Evolutionary conservation across 2,797 vertebrate genomes (phyloP).

Genomic region (Numenius phaeopus): DNA sequence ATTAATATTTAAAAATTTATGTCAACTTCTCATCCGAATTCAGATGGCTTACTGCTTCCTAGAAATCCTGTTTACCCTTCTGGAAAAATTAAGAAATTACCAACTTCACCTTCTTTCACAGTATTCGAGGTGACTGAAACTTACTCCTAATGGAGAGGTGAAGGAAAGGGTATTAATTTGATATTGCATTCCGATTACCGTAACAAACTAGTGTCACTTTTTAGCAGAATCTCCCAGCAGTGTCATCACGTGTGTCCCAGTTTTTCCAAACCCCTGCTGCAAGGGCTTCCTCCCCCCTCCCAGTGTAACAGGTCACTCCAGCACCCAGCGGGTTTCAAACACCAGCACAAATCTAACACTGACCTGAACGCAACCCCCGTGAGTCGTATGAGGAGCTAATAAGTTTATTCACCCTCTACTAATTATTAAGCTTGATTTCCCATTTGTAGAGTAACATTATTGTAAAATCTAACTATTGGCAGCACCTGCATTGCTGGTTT

Average conservation of each 20-base stretch:
- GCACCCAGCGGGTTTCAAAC: not conserved
- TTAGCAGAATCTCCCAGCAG: constrained; percentile 35
- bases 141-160: constrained; percentile 1
- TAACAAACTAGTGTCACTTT: constrained; percentile 37
- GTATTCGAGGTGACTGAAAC: not conserved
- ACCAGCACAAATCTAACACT: constrained; percentile 62
- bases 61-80: not conserved
- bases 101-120: constrained; percentile 15
- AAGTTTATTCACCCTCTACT: constrained; percentile 56
- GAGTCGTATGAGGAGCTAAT: constrained; percentile 27
- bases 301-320: constrained; percentile 68
- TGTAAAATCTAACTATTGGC: constrained; percentile 75
- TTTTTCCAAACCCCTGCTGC: not conserved
- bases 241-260: not conserved
- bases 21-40: not conserved
- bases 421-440: constrained; percentile 73
- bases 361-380: constrained; percentile 2
- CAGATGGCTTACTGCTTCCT: constrained; percentile 4
- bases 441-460: constrained; percentile 77
- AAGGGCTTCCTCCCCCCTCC: constrained; percentile 16
- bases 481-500: constrained; percentile 58
- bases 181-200: not conserved
- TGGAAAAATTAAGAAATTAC: constrained; percentile 23
- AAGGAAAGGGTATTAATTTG: not conserved
- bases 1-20: constrained; percentile 68